phyloP scores from a whole-genome alignment of 1,140 invertebrate genomes.

The Drosophila nigrodunni region DNA sequence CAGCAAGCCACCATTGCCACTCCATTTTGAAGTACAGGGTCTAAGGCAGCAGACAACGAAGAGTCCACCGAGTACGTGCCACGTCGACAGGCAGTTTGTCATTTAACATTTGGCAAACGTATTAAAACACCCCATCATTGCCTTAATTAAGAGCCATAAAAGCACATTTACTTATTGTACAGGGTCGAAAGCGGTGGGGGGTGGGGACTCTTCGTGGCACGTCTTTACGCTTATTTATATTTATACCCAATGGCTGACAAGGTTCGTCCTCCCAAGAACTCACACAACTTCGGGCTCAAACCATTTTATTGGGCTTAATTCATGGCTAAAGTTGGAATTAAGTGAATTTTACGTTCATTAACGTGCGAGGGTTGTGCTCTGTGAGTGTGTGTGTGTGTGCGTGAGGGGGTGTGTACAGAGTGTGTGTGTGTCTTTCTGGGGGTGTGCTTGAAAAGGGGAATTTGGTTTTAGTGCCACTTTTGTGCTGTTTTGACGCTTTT shows the following conservation, averaged over 20 bases:
- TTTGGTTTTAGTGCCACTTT: slow-evolving; percentile 31
- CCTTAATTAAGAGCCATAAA: slow-evolving; percentile 85
- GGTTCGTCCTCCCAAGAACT: slow-evolving; percentile 25
- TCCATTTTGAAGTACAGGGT: not conserved
- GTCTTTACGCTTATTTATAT: slow-evolving; percentile 53
- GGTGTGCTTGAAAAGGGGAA: not conserved
- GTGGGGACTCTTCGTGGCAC: slow-evolving; percentile 17
- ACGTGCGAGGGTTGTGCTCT: slow-evolving; percentile 76
- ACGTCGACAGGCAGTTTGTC: slow-evolving; percentile 66
- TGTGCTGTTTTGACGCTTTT: slow-evolving; percentile 43
- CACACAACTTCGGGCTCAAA: not conserved
- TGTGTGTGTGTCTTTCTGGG: slow-evolving; percentile 25
- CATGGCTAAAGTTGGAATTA: slow-evolving; percentile 85
- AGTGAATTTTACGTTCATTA: slow-evolving; percentile 85
- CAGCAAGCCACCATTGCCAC: not conserved
- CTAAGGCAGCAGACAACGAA: not conserved
- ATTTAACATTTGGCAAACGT: slow-evolving; percentile 84
- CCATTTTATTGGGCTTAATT: slow-evolving; percentile 83
- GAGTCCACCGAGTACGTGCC: slow-evolving; percentile 24
- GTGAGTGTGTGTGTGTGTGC: not conserved
- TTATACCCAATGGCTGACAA: slow-evolving; percentile 31
- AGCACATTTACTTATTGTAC: slow-evolving; percentile 84
- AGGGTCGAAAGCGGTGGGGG: not conserved
- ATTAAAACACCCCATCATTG: slow-evolving; percentile 85
- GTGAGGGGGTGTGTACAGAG: not conserved